phyloP scores from a whole-genome alignment of 2,113 vertebrate species.

The Maccullochella peelii region DNA sequence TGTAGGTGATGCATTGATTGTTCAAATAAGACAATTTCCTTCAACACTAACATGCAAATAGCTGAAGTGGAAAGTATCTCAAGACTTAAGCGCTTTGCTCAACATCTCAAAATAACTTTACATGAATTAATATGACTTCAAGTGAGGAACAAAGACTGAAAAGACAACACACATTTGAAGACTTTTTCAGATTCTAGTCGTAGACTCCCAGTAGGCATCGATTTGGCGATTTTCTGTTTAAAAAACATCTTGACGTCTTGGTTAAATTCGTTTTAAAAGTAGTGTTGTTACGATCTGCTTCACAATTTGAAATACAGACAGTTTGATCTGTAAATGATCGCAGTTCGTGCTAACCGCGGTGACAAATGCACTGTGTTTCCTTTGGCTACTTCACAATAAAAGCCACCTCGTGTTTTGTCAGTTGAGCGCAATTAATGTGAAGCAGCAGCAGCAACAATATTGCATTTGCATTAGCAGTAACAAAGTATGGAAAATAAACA shows the following conservation, averaged over 20 bases:
- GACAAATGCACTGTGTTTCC: not conserved
- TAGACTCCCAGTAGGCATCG: not conserved
- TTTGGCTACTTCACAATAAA: not conserved
- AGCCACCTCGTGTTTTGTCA: not conserved
- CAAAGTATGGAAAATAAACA: not conserved
- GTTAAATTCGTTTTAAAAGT: not conserved
- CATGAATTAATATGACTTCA: not conserved
- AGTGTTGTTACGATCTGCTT: not conserved
- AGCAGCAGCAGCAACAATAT: not conserved
- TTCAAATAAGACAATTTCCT: too few species aligned
- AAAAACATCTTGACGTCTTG: not conserved
- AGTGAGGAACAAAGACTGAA: not conserved
- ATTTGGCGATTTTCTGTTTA: not conserved
- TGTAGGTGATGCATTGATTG: too few species aligned
- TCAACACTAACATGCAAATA: not conserved
- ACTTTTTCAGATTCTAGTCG: not conserved
- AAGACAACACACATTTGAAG: not conserved
- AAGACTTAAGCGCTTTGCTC: not conserved
- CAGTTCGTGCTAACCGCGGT: too few species aligned
- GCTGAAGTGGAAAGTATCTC: not conserved
- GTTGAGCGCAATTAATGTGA: not conserved
- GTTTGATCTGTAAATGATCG: too few species aligned
- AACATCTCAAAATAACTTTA: not conserved
- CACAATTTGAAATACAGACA: not conserved
- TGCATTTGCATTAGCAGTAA: not conserved